Conservation (phyloP, 1,140 invertebrate genomes). For the Macrocentrus cingulum region DNA sequence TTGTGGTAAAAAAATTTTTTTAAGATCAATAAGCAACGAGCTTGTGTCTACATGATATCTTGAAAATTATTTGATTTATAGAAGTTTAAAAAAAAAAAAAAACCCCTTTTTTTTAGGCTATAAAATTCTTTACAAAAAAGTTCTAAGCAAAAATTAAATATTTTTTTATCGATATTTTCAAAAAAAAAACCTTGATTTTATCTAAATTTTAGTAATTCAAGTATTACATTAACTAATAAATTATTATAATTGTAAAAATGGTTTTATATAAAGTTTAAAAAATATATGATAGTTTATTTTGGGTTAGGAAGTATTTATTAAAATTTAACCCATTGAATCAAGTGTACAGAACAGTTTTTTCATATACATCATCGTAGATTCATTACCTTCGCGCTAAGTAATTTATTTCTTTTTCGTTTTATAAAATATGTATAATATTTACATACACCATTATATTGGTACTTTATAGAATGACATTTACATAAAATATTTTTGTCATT, state of each 20-base stretch:
- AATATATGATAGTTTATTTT: constrained; percentile 8
- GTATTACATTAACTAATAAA: background rate
- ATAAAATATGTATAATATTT: constrained; percentile 52
- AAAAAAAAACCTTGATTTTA: no score
- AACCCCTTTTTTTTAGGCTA: no score
- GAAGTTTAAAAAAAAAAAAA: no score
- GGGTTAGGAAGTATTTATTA: constrained; percentile 49
- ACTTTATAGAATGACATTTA: constrained; percentile 10
- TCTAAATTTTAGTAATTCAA: no score
- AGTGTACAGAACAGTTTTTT: constrained; percentile 48
- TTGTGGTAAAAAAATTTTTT: no score
- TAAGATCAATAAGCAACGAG: no score
- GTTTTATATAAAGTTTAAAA: background rate
- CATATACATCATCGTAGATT: constrained; percentile 42
- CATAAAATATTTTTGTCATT: constrained; percentile 32
- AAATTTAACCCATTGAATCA: constrained; percentile 47
- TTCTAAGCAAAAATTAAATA: no score
- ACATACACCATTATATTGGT: constrained; percentile 36
- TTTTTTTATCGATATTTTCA: no score
- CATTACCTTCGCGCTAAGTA: constrained; percentile 41
- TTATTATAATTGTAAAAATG: background rate
- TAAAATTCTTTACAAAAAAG: no score
- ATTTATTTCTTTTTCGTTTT: constrained; percentile 19
- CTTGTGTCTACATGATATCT: no score
- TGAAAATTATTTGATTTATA: no score